These are phyloP conservation scores for Tenthredo scrophulariae DNA, from an alignment of 2,888 invertebrate species.

Conservation along the genomic window DNA sequence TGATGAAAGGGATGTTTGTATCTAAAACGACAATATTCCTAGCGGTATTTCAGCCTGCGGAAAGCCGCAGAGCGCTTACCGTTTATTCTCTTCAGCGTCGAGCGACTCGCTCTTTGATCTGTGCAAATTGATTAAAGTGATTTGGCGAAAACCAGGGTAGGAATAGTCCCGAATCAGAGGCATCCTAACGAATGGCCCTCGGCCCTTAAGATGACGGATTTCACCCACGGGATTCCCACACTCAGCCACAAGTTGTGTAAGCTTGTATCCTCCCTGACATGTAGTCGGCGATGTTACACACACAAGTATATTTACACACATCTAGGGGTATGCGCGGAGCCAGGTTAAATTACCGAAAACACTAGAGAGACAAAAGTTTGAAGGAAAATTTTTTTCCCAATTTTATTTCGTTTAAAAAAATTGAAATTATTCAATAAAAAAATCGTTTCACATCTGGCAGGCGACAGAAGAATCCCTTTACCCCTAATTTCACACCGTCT, in stretches of 20 bases:
- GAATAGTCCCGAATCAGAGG: conserved; percentile 31
- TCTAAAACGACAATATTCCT: conserved; percentile 8
- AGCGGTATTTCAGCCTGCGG: background rate
- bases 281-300: background rate
- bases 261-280: background rate
- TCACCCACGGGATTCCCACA: conserved; percentile 35
- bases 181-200: conserved; percentile 36
- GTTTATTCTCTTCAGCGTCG: background rate
- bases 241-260: conserved; percentile 31
- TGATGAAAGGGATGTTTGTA: conserved; percentile 4
- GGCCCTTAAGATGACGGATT: conserved; percentile 48
- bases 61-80: conserved; percentile 6
- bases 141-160: conserved; percentile 39
- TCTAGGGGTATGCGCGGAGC: background rate
- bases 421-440: background rate
- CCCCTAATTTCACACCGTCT: background rate
- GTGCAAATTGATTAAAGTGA: conserved; percentile 46
- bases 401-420: background rate
- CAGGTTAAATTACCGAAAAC: background rate
- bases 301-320: background rate
- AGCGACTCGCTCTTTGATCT: conserved; percentile 39
- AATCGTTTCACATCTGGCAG: background rate
- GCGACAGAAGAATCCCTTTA: background rate
- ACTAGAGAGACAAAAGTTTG: background rate
- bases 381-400: no score